A percentile compares a stretch with the other conserved stretches of the same genome.
phyloP scores from a whole-genome alignment of 2,888 invertebrate genomes.

The Erannis defoliaria region DNA sequence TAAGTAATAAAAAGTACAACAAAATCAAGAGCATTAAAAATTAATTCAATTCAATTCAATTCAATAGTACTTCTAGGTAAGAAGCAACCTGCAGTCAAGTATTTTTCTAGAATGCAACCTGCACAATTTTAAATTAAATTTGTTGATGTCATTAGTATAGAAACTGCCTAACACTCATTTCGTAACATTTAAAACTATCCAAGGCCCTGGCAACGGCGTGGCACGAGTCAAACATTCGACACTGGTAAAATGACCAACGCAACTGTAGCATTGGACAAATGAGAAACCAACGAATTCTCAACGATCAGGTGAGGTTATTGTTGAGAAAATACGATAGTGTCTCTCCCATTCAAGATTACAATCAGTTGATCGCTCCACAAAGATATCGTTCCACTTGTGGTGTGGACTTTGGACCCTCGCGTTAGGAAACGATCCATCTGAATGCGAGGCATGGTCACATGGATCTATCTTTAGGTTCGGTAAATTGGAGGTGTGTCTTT shows the following conservation, averaged over 20 bases:
- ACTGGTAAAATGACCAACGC: background rate
- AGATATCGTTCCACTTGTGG: slow-evolving; percentile 16
- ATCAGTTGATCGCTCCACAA: background rate
- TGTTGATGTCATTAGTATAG: background rate
- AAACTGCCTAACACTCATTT: slow-evolving; percentile 1
- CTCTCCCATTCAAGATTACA: background rate
- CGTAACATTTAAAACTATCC: slow-evolving; percentile 12
- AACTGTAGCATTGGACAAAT: background rate
- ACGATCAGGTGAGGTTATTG: background rate
- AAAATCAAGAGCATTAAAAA: too few species aligned
- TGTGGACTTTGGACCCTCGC: slow-evolving; percentile 53
- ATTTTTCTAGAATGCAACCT: background rate
- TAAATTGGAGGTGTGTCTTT: slow-evolving; percentile 39
- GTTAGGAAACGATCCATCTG: slow-evolving; percentile 52
- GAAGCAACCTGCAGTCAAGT: background rate
- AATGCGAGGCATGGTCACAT: slow-evolving; percentile 14
- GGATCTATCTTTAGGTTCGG: slow-evolving; percentile 23
- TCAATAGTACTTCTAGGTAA: background rate
- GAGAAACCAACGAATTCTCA: background rate
- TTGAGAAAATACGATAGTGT: background rate
- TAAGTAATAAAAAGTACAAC: too few species aligned
- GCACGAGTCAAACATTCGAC: slow-evolving; percentile 7
- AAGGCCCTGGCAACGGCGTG: slow-evolving; percentile 7
- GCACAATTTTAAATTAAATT: background rate
- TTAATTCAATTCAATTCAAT: too few species aligned